Evolutionary conservation across 2,113 vertebrate species (phyloP), one percentile per base, ranked within the genome.

Genomic region (Peromyscus californicus): DNA sequence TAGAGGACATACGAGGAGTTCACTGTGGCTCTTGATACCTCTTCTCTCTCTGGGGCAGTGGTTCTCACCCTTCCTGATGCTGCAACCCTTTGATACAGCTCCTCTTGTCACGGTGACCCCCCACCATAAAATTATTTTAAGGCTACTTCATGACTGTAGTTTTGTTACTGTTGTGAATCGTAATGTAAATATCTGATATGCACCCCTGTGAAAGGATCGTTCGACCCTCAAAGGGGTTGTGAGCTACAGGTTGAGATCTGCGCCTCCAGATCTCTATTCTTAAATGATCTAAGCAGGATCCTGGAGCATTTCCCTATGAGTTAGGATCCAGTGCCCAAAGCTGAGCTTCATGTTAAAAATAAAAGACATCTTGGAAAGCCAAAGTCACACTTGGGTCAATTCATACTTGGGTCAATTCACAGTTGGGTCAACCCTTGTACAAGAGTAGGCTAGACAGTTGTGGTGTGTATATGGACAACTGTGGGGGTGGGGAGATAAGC

Each of bases 361-460:
- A 15, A 17, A 93, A 91, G 45, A 39, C 33, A 26, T 4, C 39
- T 80, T 19, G 31, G 36, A 65, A 89, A 94, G 80, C 59, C 15
- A 0, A 94, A 94, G 61, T 13, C 13, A 48, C 79, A 70, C 31
- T 89, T 65, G 63, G n/a, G 39, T 93, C 26, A 90, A 80, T 93
- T 54, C 54, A 54, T 54, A 54, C 54, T 54, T 54, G 54, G 54
- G 11, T 54, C 54, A 54, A 15, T 54, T 13, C 13, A 42, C 79
- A 70, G 26, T 87, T 65, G 63, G 42, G 48, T 93, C 22, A 90
- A 80, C 93, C 94, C 93, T 96, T 91, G 89, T 31, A 94, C 70
- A 51, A 67, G 26, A 54, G 85, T 0, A 57, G 72, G 9, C 70
- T 89, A 96, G 97, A 95, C 86, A 94, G 91, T 86, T 26, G 78